Evolutionary conservation across 1,140 invertebrate genomes (phyloP).

Genomic region (Bombus soroeensis): DNA sequence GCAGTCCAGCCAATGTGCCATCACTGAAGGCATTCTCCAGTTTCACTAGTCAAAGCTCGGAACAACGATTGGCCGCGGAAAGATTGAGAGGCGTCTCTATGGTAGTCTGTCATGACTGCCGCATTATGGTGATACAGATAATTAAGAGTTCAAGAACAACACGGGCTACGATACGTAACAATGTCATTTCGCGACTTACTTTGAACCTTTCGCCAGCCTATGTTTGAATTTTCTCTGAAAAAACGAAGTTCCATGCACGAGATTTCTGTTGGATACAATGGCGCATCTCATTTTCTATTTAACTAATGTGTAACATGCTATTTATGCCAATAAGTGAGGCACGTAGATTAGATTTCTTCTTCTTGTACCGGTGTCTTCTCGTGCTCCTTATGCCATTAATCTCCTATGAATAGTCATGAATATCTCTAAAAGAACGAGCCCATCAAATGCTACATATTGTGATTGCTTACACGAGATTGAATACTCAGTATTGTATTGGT

Average conservation of each 20-base stretch:
- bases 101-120: conserved; percentile 96
- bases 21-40: conserved; percentile 74
- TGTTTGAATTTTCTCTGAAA: conserved; percentile 68
- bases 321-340: conserved; percentile 24
- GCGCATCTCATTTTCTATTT: conserved; percentile 5
- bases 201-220: conserved; percentile 92
- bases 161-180: conserved; percentile 90
- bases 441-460: conserved; percentile 10
- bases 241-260: conserved; percentile 3
- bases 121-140: conserved; percentile 96
- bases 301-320: conserved; percentile 19
- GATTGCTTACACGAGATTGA: neutral
- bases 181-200: conserved; percentile 90
- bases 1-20: conserved; percentile 74
- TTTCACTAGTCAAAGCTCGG: conserved; percentile 62
- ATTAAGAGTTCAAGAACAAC: conserved; percentile 92
- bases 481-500: neutral
- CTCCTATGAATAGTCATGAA: conserved; percentile 10
- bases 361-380: conserved; percentile 41
- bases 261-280: conserved; percentile 14
- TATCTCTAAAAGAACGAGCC: conserved; percentile 16
- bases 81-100: conserved; percentile 90
- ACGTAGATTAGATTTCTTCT: conserved; percentile 47
- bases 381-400: conserved; percentile 18
- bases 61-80: conserved; percentile 82